A percentile compares a stretch with the other conserved stretches of the same genome.
Conservation (phyloP, 2,888 invertebrate genomes). For the Apodemia hepburni region DNA sequence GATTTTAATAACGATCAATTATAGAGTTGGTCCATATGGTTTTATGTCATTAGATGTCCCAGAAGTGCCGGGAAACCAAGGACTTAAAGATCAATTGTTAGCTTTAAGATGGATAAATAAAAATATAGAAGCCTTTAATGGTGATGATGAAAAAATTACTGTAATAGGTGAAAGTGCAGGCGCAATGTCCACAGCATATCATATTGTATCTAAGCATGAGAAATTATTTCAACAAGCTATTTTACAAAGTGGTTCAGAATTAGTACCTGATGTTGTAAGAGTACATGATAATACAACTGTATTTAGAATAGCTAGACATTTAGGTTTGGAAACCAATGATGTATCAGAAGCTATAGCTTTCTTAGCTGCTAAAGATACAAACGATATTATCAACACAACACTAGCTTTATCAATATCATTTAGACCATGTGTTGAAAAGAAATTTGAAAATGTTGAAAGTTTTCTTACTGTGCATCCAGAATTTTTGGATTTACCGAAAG, state of each 20-base stretch:
- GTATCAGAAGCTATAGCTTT: slow-evolving; percentile 42
- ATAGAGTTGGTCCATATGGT: slow-evolving; percentile 54
- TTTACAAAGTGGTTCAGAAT: slow-evolving; percentile 45
- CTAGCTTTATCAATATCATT: slow-evolving; percentile 33
- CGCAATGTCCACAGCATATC: slow-evolving; percentile 43
- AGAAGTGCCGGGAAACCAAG: slow-evolving; percentile 53
- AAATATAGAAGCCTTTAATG: slow-evolving; percentile 53
- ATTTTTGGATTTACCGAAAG: slow-evolving; percentile 39
- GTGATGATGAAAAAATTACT: slow-evolving; percentile 47
- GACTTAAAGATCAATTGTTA: slow-evolving; percentile 49
- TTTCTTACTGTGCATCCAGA: slow-evolving; percentile 41
- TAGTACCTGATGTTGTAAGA: slow-evolving; percentile 33
- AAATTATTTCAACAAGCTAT: slow-evolving; percentile 48
- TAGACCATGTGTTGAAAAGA: slow-evolving; percentile 45
- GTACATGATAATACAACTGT: slow-evolving; percentile 39
- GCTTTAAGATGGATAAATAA: slow-evolving; percentile 54
- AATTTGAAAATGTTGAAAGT: slow-evolving; percentile 31
- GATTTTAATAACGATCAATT: slow-evolving; percentile 52
- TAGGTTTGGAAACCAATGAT: slow-evolving; percentile 41
- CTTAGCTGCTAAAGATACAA: slow-evolving; percentile 37
- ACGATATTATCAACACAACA: slow-evolving; percentile 40
- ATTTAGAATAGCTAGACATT: slow-evolving; percentile 39
- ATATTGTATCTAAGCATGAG: slow-evolving; percentile 43
- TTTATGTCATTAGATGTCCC: slow-evolving; percentile 52
- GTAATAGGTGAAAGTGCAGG: slow-evolving; percentile 55